Conservation (phyloP, 2,113 vertebrate species). For the Ceuthmochares aereus region DNA sequence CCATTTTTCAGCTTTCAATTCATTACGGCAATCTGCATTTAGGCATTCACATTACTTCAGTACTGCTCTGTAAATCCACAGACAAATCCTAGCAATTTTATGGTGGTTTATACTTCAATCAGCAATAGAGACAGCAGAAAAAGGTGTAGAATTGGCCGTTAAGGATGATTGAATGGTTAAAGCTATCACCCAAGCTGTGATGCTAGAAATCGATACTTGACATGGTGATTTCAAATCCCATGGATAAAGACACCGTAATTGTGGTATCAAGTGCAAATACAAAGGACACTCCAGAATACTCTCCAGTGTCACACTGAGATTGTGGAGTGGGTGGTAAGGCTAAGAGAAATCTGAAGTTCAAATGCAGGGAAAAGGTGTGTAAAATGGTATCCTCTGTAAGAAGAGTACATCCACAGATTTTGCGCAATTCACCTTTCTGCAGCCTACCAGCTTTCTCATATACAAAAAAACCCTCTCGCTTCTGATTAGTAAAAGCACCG, state of each 20-base stretch:
- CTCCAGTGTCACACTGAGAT: background rate
- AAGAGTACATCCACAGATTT: background rate
- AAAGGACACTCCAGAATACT: background rate
- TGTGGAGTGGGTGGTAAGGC: background rate
- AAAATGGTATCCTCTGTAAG: background rate
- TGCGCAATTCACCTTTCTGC: background rate
- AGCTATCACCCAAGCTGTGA: background rate
- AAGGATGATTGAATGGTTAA: background rate
- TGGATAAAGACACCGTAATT: background rate
- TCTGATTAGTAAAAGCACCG: background rate
- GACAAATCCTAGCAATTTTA: background rate
- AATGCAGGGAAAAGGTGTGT: background rate
- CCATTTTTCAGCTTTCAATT: background rate
- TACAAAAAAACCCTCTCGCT: background rate
- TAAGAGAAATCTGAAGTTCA: background rate
- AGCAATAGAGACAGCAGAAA: background rate
- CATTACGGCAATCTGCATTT: background rate
- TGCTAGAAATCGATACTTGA: slow-evolving; percentile 4
- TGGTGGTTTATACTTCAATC: background rate
- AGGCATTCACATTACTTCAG: background rate
- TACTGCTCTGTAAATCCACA: background rate
- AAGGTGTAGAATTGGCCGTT: background rate
- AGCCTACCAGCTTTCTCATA: background rate
- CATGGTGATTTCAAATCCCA: background rate
- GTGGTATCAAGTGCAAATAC: background rate